Conservation (phyloP, 2,888 invertebrate genomes). For the Platynereis dumerilii region DNA sequence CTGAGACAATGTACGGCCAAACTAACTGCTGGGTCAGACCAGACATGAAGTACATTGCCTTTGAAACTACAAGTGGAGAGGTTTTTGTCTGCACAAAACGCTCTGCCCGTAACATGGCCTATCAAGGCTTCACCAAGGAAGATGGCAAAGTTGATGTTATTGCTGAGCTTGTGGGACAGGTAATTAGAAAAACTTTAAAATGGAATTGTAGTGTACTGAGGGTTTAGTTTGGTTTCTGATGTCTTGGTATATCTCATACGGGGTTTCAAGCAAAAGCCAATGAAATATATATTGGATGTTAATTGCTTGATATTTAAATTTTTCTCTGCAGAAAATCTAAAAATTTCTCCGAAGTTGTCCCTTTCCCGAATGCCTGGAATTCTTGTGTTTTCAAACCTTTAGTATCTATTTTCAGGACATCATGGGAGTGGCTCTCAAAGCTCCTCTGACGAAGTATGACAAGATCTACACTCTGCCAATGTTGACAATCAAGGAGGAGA, state of each 20-base stretch:
- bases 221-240: too few relatives aligned
- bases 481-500: constrained; percentile 96
- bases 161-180: constrained; percentile 64
- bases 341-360: too few relatives aligned
- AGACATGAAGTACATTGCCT: constrained; percentile 90
- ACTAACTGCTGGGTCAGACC: constrained; percentile 99
- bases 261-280: too few relatives aligned
- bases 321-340: too few relatives aligned
- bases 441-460: constrained; percentile 84
- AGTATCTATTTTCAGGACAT: constrained; percentile 72
- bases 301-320: too few relatives aligned
- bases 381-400: too few relatives aligned
- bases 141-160: constrained; percentile 81
- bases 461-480: constrained; percentile 93
- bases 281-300: too few relatives aligned
- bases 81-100: constrained; percentile 86
- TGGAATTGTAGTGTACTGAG: too few relatives aligned
- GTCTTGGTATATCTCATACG: too few relatives aligned
- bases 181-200: constrained; percentile 24
- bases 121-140: constrained; percentile 84
- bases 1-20: constrained; percentile 99
- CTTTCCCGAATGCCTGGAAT: too few relatives aligned
- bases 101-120: constrained; percentile 94
- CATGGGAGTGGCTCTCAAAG: constrained; percentile 81
- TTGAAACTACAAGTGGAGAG: constrained; percentile 72